These are phyloP conservation scores for Riparia riparia DNA, from an alignment of 2,113 vertebrate genomes.

Conservation along the genomic window DNA sequence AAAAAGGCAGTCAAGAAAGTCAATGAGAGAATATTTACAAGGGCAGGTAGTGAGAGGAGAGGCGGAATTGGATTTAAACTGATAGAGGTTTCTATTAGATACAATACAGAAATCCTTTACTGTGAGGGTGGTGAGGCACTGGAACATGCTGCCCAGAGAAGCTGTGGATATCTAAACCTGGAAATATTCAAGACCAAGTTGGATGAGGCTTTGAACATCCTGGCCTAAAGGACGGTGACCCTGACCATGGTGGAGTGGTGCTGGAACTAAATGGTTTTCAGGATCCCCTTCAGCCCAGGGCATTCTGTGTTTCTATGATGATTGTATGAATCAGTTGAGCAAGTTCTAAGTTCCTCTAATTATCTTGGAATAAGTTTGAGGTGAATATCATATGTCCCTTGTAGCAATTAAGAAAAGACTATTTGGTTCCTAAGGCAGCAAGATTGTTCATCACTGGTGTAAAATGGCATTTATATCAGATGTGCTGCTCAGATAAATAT, in stretches of 20 bases:
- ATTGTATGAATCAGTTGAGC: neutral
- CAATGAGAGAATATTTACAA: neutral
- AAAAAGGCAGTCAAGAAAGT: neutral
- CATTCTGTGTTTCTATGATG: neutral
- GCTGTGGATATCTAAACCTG: too few species aligned
- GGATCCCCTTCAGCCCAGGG: neutral
- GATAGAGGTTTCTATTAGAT: neutral
- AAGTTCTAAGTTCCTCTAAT: neutral
- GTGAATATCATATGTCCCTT: neutral
- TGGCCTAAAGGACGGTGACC: neutral
- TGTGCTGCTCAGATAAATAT: neutral
- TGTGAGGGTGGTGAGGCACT: neutral
- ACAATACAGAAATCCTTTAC: neutral
- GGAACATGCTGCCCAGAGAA: neutral
- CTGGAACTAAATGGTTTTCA: neutral
- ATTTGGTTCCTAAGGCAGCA: neutral
- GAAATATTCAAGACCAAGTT: neutral
- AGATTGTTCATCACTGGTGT: neutral
- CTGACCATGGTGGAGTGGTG: rapidly evolving
- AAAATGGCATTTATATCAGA: neutral
- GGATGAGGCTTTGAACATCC: neutral
- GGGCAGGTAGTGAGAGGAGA: too few species aligned
- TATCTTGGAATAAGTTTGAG: neutral
- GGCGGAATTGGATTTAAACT: neutral
- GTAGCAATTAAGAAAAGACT: neutral